phyloP scores from a whole-genome alignment of 2,797 vertebrate genomes.

The Diceros bicornis region DNA sequence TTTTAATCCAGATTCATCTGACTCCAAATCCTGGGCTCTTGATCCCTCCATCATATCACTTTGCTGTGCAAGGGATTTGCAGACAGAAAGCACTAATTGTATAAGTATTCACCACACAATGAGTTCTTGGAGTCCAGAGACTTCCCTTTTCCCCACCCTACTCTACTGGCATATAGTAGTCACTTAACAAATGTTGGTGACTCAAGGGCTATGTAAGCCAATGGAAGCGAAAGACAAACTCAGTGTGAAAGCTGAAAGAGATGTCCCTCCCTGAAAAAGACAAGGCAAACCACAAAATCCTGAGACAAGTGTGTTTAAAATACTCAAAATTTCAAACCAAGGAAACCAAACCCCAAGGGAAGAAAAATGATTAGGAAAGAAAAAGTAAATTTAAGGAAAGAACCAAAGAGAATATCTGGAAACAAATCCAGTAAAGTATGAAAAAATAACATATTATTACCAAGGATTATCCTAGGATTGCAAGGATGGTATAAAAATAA shows the following conservation, averaged over 20 bases:
- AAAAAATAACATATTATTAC: neutral
- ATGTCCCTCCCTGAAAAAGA: neutral
- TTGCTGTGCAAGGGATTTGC: neutral
- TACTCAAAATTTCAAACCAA: constrained; percentile 51
- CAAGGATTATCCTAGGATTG: neutral
- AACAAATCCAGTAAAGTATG: constrained; percentile 21
- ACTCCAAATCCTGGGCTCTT: neutral
- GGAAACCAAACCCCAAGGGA: constrained; percentile 3
- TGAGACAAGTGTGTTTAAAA: constrained; percentile 13
- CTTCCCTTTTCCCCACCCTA: neutral
- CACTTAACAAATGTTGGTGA: neutral
- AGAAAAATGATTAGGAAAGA: constrained; percentile 9
- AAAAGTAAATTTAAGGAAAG: neutral
- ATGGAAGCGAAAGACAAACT: neutral
- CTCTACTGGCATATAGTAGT: neutral
- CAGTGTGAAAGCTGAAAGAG: neutral
- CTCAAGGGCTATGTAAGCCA: neutral
- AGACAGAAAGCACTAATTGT: neutral
- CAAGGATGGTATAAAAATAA: constrained; percentile 38
- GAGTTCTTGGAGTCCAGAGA: neutral
- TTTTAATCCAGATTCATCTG: neutral
- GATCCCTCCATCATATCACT: neutral
- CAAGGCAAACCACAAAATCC: neutral
- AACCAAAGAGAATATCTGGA: constrained; percentile 45
- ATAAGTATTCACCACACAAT: neutral